A percentile compares a stretch with the other conserved stretches of the same genome.
These are phyloP conservation scores for Brienomyrus longianalis DNA, from an alignment of 2,113 vertebrate genomes.

Conservation along the genomic window DNA sequence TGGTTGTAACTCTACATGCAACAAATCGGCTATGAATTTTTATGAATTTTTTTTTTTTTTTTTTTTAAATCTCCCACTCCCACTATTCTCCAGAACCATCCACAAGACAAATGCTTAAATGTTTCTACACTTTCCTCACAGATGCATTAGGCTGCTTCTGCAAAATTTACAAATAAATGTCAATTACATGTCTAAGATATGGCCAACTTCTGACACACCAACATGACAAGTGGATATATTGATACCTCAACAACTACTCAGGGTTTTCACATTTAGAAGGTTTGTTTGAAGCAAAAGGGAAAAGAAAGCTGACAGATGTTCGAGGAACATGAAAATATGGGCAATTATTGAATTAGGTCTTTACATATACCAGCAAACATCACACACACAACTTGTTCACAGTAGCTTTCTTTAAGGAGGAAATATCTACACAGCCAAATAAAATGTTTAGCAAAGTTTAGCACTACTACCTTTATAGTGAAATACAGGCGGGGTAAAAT, in stretches of 20 bases:
- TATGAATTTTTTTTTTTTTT: not conserved
- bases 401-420: not conserved
- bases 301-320: not conserved
- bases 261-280: constrained; percentile 9
- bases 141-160: constrained; percentile 29
- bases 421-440: not conserved
- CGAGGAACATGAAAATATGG: not conserved
- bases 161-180: constrained; percentile 25
- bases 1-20: not conserved
- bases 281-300: not conserved
- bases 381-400: not conserved
- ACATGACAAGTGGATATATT: not conserved
- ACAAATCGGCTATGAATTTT: not conserved
- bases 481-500: not conserved
- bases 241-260: not conserved
- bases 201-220: not conserved
- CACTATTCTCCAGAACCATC: not conserved
- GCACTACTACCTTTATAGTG: not conserved
- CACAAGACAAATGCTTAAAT: constrained; percentile 12
- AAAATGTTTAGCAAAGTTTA: not conserved
- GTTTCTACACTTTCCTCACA: not conserved
- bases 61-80: not conserved
- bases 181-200: not conserved
- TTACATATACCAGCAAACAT: not conserved
- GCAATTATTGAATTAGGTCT: not conserved